phyloP scores from a whole-genome alignment of 2,888 invertebrate species.

The Hedya salicella region DNA sequence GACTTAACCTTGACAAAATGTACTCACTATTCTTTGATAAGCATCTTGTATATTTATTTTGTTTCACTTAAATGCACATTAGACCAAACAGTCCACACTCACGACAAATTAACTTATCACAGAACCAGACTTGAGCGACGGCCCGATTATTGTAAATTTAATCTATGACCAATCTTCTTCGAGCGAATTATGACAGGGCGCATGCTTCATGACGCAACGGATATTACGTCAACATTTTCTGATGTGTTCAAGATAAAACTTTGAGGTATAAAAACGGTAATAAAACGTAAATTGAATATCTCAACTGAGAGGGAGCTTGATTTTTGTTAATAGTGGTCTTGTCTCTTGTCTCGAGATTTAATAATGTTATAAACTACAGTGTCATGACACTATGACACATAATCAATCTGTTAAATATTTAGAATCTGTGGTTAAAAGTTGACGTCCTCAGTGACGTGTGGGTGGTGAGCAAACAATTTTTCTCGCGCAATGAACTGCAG shows the following conservation, averaged over 20 bases:
- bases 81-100: conserved; percentile 79
- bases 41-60: conserved; percentile 84
- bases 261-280: neutral
- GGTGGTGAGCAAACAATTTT: conserved; percentile 23
- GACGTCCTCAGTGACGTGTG: conserved; percentile 9
- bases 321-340: no score
- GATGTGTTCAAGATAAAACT: conserved; percentile 49
- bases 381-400: no score
- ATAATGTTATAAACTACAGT: no score
- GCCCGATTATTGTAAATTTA: conserved; percentile 79
- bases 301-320: neutral
- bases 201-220: conserved; percentile 87
- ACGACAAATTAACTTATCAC: conserved; percentile 78
- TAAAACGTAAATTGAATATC: neutral
- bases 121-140: conserved; percentile 81
- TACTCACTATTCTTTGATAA: conserved; percentile 90
- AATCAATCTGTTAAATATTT: no score
- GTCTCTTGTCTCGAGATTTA: no score
- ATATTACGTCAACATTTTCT: conserved; percentile 82
- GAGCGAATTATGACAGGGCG: conserved; percentile 85
- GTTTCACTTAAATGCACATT: conserved; percentile 80
- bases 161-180: conserved; percentile 70
- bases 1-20: conserved; percentile 68
- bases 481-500: conserved; percentile 12
- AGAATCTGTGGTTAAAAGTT: conserved; percentile 16